phyloP scores from a whole-genome alignment of 2,797 vertebrate genomes.

The Cossypha niveicapilla region DNA sequence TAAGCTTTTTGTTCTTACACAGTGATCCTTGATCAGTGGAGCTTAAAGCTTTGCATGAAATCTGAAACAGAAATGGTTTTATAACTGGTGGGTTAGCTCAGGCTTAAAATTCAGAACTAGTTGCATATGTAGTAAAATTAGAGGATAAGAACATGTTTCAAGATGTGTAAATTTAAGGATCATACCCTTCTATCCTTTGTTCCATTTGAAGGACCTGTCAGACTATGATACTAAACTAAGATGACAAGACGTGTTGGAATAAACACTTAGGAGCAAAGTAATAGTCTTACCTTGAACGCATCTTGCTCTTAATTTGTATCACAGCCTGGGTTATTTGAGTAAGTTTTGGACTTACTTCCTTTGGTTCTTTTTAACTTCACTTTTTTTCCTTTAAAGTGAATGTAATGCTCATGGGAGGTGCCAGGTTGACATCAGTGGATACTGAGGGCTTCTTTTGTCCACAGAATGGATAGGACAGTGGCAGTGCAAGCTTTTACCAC shows the following conservation, averaged over 20 bases:
- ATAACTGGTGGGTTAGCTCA: background rate
- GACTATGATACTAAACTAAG: constrained; percentile 5
- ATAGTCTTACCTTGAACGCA: background rate
- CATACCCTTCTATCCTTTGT: background rate
- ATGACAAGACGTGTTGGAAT: background rate
- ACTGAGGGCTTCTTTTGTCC: constrained; percentile 60
- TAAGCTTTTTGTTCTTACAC: background rate
- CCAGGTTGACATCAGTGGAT: constrained; percentile 65
- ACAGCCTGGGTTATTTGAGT: constrained; percentile 40
- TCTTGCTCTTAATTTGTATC: constrained; percentile 32
- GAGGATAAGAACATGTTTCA: background rate
- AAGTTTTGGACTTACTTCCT: constrained; percentile 27
- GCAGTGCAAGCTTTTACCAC: constrained; percentile 16
- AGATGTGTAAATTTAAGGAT: background rate
- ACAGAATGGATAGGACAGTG: constrained; percentile 49
- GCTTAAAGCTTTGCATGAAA: background rate
- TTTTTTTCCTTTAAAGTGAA: constrained; percentile 66
- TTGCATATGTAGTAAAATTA: background rate
- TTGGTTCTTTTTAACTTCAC: constrained; percentile 57
- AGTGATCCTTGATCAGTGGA: background rate
- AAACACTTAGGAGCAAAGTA: background rate
- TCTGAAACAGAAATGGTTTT: background rate
- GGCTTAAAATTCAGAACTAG: background rate
- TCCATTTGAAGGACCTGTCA: constrained; percentile 40
- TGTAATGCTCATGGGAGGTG: constrained; percentile 54